Base-by-base conservation (phyloP, 2,797 vertebrate genomes). In the Dipus sagitta region DNA sequence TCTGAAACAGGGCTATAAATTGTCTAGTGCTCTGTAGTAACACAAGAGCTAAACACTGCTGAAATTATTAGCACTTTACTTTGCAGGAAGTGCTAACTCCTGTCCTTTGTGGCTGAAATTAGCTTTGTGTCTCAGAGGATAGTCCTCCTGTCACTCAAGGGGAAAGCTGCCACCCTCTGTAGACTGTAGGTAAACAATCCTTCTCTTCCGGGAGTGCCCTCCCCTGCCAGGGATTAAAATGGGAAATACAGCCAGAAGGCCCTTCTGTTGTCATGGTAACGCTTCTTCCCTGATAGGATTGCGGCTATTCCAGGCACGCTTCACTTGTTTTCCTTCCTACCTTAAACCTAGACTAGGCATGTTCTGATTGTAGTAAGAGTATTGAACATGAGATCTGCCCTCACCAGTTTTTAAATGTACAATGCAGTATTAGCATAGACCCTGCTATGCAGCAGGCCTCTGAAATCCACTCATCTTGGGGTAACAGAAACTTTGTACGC, bases 201-300 rank as follows among this genome's bases (percentile, higher is more conserved):
- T n/a, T 85, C 91, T 67, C 77, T 32, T 86, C 64, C 38, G 20
- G 68, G 65, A 21, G 21, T 47, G 10, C 67, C 77, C 6, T 92
- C 95, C 96, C 79, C 65, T 78, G 90, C 42, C 4, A 3, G 78
- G 81, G 72, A 86, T 92, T 18, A 96, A 84, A 72, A 42, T 84
- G 90, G 88, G 47, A 79, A 92, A 90, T 95, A 93, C 78, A 92
- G 92, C 94, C 92, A 96, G 85, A 91, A 81, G 78, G 90, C 95
- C 93, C 96, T 87, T 95, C 17, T 96, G 96, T 97, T 95, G 87
- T 62, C 93, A 72, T 97, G 91, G 65, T 78, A 80, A 95, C 92
- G 62, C 92, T 96, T 91, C 82, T 96, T 94, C 90, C 86, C 89
- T 81, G 78, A 91, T 94, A 95, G 94, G 96, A 93, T 97, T 96